A percentile compares a stretch with the other conserved stretches of the same genome.
Conservation (phyloP, 2,113 vertebrate genomes). For the Laticauda laticaudata region DNA sequence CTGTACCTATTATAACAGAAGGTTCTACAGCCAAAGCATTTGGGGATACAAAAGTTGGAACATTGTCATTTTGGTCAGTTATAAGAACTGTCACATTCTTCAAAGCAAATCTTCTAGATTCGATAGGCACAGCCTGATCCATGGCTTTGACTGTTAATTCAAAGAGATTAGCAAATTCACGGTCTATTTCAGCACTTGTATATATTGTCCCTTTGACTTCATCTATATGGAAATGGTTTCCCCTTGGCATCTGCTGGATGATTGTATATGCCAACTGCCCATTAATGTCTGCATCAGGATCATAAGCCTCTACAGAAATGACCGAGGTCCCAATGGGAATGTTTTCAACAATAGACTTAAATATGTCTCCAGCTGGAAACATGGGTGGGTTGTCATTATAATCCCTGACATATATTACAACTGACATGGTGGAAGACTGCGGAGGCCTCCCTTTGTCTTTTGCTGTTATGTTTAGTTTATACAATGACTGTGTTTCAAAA, state of each 20-base stretch:
- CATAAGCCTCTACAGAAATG: constrained; percentile 84
- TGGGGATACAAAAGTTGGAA: constrained; percentile 88
- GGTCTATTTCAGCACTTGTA: constrained; percentile 86
- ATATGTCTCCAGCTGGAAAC: constrained; percentile 91
- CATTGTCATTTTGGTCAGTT: constrained; percentile 92
- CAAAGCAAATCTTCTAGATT: constrained; percentile 86
- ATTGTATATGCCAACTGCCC: constrained; percentile 88
- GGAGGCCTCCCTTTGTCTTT: constrained; percentile 89
- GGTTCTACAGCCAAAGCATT: constrained; percentile 90
- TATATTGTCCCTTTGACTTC: constrained; percentile 81
- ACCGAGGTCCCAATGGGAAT: constrained; percentile 87
- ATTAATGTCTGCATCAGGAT: constrained; percentile 95
- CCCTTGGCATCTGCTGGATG: constrained; percentile 88
- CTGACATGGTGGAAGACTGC: constrained; percentile 86
- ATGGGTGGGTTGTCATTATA: constrained; percentile 95
- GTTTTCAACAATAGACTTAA: constrained; percentile 94
- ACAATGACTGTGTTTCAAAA: constrained; percentile 91
- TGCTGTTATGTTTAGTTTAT: constrained; percentile 91
- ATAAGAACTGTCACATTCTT: constrained; percentile 96
- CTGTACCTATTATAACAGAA: constrained; percentile 85
- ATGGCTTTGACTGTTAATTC: constrained; percentile 92
- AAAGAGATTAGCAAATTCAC: constrained; percentile 94
- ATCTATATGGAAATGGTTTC: constrained; percentile 88
- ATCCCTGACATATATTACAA: constrained; percentile 90
- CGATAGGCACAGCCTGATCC: constrained; percentile 88